Conservation (phyloP, 2,888 invertebrate species). For the Ptychoptera contaminata region DNA sequence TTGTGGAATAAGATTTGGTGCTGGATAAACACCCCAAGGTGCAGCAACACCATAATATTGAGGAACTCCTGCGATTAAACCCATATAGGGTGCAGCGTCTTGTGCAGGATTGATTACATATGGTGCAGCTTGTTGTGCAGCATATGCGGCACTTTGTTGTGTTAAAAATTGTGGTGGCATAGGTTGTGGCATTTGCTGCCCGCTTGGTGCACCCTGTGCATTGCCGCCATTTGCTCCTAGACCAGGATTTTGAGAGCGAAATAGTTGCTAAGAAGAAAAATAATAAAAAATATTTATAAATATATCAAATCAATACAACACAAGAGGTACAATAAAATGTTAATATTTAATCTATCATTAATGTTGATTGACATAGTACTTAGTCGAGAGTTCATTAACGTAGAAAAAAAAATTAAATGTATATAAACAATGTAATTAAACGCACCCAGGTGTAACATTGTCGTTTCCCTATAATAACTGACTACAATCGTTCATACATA, state of each 20-base stretch:
- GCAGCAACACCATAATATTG: slow-evolving; percentile 84
- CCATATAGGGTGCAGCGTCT: slow-evolving; percentile 63
- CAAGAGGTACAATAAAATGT: no score
- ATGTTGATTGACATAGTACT: no score
- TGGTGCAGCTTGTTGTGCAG: slow-evolving; percentile 58
- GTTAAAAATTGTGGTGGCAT: slow-evolving; percentile 62
- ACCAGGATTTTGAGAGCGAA: slow-evolving; percentile 71
- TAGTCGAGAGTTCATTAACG: no score
- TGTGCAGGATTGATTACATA: slow-evolving; percentile 75
- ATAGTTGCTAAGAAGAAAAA: slow-evolving; percentile 58
- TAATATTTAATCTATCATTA: no score
- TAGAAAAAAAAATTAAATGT: no score
- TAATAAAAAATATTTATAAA: slow-evolving; percentile 5
- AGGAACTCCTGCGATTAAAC: slow-evolving; percentile 68
- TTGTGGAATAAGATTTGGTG: slow-evolving; percentile 56
- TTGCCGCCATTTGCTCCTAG: slow-evolving; percentile 46
- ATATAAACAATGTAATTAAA: no score
- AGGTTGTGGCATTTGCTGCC: slow-evolving; percentile 53
- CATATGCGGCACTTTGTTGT: slow-evolving; percentile 45
- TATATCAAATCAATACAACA: not conserved
- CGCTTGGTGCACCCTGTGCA: slow-evolving; percentile 51
- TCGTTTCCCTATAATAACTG: no score
- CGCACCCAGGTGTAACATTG: no score
- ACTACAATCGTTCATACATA: no score
- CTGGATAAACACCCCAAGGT: slow-evolving; percentile 87